Conservation (phyloP, 2,113 vertebrate genomes). For the Python bivittatus region DNA sequence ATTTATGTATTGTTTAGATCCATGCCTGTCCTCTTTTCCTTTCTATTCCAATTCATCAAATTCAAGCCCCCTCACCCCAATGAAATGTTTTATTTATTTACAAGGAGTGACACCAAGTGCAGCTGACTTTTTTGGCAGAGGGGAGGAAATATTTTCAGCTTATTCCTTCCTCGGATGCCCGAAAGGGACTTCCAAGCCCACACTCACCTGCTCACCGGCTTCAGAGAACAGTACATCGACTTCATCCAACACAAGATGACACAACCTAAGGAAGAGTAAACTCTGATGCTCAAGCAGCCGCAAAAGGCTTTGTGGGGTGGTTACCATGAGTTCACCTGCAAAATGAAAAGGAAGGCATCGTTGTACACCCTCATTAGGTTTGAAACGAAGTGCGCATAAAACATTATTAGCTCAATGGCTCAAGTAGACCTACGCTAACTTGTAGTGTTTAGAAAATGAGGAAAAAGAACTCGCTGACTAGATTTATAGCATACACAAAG, state of each 20-base stretch:
- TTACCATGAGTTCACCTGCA: slow-evolving; percentile 84
- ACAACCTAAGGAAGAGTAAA: slow-evolving; percentile 80
- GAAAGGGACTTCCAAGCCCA: accelerated
- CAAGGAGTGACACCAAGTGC: background rate
- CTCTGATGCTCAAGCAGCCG: slow-evolving; percentile 78
- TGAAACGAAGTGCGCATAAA: background rate
- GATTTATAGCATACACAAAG: too few relatives aligned
- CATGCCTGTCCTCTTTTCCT: background rate
- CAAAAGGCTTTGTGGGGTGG: slow-evolving; percentile 81
- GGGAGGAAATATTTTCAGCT: background rate
- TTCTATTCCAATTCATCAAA: background rate
- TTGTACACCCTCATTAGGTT: background rate
- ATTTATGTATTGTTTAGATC: background rate
- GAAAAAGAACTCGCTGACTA: background rate
- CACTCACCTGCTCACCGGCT: slow-evolving; percentile 79
- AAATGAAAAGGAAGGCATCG: slow-evolving; percentile 4
- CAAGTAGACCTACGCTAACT: background rate
- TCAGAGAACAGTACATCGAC: slow-evolving; percentile 76
- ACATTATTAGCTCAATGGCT: background rate
- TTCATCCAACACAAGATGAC: slow-evolving; percentile 88
- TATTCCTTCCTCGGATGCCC: background rate
- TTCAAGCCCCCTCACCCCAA: background rate
- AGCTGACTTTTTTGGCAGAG: background rate
- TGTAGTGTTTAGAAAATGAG: background rate
- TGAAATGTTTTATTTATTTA: background rate